Base-by-base conservation (phyloP, 2,888 invertebrate genomes). In the Melieria crassipennis region DNA sequence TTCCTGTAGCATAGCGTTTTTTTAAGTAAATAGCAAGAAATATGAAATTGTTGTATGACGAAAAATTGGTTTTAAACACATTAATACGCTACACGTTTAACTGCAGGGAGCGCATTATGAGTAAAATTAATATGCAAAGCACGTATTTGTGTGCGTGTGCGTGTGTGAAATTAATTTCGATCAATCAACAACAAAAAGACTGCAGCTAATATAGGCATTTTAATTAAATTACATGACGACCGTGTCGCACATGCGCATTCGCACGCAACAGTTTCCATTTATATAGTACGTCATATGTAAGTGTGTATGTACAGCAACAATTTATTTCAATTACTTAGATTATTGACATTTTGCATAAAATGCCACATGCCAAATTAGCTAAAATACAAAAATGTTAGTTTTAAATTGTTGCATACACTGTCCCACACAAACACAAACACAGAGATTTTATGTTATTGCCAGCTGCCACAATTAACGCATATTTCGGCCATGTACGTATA, bases 241-340 rank as follows among this genome's bases (percentile, higher is more conserved):
- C n/a, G 43, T 64, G 10, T 11, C 57, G 48, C 52, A 42, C 58
- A 56, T 48, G n/a, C 4, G n/a, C 58, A 50, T 46, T 48, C 56
- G n/a, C 45, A 61, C 46, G 57, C 10, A 60, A 45, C 30, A 48
- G 7, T 13, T 47, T 30, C 11, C 60, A 62, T 13, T 11, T 48
- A n/a, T 43, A 61, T 48, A 47, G 48, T 62, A 30, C 42, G 30
- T 13, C 57, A 16, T 62, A 48, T 61, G 70, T 13, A 50, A 11
- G n/a, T 13, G 16, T 42, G 42, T 58, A 42, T 58, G 58, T 3
- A 30, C 5, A 30, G 30, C 30, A 75, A 75, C 76, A 79, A 78
- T 79, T 79, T 77, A 79, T 78, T 77, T 79, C 79, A 78, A 77
- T 79, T 79, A 77, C 76, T 71, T 70, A 74, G 76, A 76, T 76